These are phyloP conservation scores for Cyclophora albipunctata DNA, from an alignment of 2,888 invertebrate species.

Conservation along the genomic window DNA sequence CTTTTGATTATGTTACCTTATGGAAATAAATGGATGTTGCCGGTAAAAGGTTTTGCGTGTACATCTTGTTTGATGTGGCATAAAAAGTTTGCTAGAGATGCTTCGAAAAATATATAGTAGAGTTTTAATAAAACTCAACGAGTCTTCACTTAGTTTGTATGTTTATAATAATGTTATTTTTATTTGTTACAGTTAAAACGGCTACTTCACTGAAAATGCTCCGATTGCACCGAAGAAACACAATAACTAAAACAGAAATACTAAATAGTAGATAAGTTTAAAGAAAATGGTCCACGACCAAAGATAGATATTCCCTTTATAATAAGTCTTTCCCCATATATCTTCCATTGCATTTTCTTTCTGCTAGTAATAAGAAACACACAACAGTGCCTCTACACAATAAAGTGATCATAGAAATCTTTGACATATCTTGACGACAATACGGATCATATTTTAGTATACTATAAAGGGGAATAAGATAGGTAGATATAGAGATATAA, in stretches of 20 bases:
- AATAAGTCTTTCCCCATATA: constrained; percentile 19
- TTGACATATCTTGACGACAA: constrained; percentile 45
- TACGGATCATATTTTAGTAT: constrained; percentile 21
- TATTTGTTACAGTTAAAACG: constrained; percentile 43
- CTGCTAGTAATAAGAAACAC: constrained; percentile 21
- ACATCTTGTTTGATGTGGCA: too few relatives aligned
- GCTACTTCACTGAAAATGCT: constrained; percentile 32
- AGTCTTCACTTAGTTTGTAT: too few relatives aligned
- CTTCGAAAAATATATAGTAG: too few relatives aligned
- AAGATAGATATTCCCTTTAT: constrained; percentile 35
- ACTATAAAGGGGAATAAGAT: constrained; percentile 7
- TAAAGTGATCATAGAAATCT: constrained; percentile 21
- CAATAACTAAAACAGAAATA: constrained; percentile 31
- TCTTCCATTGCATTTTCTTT: constrained; percentile 29
- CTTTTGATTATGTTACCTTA: too few relatives aligned
- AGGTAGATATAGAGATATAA: constrained; percentile 22
- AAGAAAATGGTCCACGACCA: constrained; percentile 46
- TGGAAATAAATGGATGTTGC: too few relatives aligned
- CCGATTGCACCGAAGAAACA: constrained; percentile 25
- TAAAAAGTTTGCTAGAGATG: too few relatives aligned
- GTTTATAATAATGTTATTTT: constrained; percentile 1
- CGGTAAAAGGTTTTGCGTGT: too few relatives aligned
- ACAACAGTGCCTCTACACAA: constrained; percentile 21
- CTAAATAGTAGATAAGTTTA: constrained; percentile 46
- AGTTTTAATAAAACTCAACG: too few relatives aligned